Evolutionary conservation across 2,797 vertebrate genomes (phyloP).

Genomic region (Hippopotamyrus pictus): DNA sequence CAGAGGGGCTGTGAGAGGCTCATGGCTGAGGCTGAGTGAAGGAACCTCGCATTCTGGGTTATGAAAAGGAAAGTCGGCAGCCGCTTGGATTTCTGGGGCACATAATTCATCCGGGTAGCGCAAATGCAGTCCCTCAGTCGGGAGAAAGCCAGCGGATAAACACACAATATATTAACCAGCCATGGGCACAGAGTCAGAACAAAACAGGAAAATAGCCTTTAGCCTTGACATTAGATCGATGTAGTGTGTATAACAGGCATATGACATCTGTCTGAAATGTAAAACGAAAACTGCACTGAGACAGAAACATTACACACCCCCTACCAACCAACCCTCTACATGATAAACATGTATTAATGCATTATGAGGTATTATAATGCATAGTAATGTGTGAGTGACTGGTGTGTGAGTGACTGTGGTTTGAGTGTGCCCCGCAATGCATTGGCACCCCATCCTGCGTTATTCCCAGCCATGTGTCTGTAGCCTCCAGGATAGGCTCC

Average conservation of each 20-base stretch:
- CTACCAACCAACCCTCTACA: background rate
- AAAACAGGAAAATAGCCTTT: background rate
- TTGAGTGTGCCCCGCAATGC: background rate
- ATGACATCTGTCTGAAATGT: background rate
- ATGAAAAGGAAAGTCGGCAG: background rate
- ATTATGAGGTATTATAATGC: background rate
- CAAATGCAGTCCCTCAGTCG: background rate
- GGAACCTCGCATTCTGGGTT: background rate
- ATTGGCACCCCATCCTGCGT: background rate
- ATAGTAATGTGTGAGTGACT: background rate
- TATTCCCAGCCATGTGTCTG: background rate
- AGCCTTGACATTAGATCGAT: background rate
- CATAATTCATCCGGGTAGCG: background rate
- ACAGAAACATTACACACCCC: background rate
- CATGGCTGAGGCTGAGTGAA: background rate
- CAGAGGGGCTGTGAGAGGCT: background rate
- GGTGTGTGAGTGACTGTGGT: too few relatives aligned
- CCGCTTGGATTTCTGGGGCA: background rate
- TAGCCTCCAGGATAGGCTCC: background rate
- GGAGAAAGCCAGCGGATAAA: background rate
- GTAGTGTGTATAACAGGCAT: background rate
- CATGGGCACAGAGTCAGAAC: constrained; percentile 3
- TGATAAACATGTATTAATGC: background rate
- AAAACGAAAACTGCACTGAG: background rate
- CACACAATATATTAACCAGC: constrained; percentile 13